These are phyloP conservation scores for Triplophysa dalaica DNA, from an alignment of 2,113 vertebrate species.

Conservation along the genomic window DNA sequence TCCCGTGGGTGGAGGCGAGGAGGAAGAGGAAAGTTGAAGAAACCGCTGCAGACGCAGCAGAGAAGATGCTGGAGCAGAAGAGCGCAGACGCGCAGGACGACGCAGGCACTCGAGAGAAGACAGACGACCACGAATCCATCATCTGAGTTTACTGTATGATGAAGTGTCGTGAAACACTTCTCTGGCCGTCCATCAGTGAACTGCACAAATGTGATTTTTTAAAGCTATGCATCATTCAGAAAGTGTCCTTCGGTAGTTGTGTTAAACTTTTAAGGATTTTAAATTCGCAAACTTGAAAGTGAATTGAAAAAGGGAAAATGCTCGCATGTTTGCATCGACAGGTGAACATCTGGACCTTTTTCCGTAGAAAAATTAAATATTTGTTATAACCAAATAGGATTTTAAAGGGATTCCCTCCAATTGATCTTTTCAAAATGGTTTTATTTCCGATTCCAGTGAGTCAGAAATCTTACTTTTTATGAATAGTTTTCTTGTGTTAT, in stretches of 20 bases:
- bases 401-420: too few relatives aligned
- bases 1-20: constrained; percentile 87
- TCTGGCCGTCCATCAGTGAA: too few relatives aligned
- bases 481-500: too few relatives aligned
- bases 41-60: constrained; percentile 61
- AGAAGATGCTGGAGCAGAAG: constrained; percentile 79
- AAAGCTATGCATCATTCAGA: background rate
- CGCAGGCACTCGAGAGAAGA: constrained; percentile 59
- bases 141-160: constrained; percentile 69
- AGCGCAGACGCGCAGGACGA: constrained; percentile 38
- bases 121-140: constrained; percentile 75
- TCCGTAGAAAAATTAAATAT: too few relatives aligned
- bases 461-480: too few relatives aligned
- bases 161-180: background rate
- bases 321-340: too few relatives aligned
- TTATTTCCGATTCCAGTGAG: background rate
- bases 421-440: background rate
- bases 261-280: background rate
- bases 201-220: background rate
- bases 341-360: too few relatives aligned
- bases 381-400: too few relatives aligned
- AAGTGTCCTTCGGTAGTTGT: background rate
- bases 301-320: constrained; percentile 2
- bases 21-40: constrained; percentile 63
- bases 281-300: background rate